Evolutionary conservation across 2,113 vertebrate species (phyloP).

Genomic region (Ceyx melanurus): DNA sequence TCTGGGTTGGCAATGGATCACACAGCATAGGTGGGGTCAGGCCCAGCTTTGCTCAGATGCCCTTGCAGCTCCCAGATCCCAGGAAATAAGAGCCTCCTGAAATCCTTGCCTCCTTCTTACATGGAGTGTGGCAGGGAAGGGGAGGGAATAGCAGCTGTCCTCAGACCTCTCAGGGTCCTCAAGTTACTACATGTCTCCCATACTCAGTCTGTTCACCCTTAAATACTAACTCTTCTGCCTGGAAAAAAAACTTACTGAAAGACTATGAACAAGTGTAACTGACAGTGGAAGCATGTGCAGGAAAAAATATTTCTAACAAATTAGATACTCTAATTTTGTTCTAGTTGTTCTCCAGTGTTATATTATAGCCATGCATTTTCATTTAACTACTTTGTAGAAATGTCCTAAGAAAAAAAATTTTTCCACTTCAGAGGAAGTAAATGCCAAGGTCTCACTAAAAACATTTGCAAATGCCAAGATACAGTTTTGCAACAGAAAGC

Average conservation of each 20-base stretch:
- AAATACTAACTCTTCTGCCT: neutral
- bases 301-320: neutral
- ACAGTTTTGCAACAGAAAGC: neutral
- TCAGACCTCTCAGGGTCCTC: too few relatives aligned
- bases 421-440: neutral
- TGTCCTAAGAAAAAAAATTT: neutral
- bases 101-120: too few relatives aligned
- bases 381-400: neutral
- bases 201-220: too few relatives aligned
- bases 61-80: too few relatives aligned
- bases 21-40: too few relatives aligned
- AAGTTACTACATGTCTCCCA: too few relatives aligned
- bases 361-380: neutral
- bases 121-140: too few relatives aligned
- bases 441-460: neutral
- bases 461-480: neutral
- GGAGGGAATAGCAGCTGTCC: too few relatives aligned
- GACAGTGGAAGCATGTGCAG: neutral
- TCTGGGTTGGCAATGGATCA: too few relatives aligned
- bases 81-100: too few relatives aligned
- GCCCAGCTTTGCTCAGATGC: too few relatives aligned
- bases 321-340: neutral
- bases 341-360: neutral
- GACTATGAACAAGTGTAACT: neutral
- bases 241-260: neutral